phyloP scores from a whole-genome alignment of 1,140 invertebrate species.

The Eufriesea mexicana region DNA sequence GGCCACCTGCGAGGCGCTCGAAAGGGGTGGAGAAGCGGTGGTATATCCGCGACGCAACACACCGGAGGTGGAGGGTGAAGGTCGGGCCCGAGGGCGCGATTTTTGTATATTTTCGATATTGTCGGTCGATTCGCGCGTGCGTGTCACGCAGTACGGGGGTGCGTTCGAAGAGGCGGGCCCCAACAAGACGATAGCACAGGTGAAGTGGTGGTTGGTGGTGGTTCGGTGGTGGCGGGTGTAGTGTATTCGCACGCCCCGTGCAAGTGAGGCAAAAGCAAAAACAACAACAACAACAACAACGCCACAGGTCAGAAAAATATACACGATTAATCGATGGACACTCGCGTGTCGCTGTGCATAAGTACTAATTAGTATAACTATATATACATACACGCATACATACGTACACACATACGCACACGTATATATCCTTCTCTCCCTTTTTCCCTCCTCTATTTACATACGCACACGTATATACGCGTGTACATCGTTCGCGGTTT shows the following conservation, averaged over 20 bases:
- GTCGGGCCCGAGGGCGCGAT: conserved; percentile 52
- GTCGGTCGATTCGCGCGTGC: conserved; percentile 40
- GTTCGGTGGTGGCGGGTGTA: conserved; percentile 66
- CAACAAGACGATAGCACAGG: conserved; percentile 67
- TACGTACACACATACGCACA: not conserved
- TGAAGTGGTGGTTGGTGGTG: conserved; percentile 64
- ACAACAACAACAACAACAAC: conserved; percentile 78
- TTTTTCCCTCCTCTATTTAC: not conserved
- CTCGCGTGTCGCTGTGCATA: conserved; percentile 57
- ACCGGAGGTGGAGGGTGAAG: conserved; percentile 59
- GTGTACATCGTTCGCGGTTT: no score
- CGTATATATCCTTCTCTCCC: not conserved
- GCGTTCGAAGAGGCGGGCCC: conserved; percentile 65
- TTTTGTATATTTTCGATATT: conserved; percentile 63
- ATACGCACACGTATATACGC: not conserved
- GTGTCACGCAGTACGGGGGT: conserved; percentile 58
- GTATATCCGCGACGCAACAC: conserved; percentile 66
- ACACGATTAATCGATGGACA: conserved; percentile 55
- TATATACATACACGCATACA: not conserved
- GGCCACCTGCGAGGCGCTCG: conserved; percentile 86
- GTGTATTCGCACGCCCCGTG: conserved; percentile 67
- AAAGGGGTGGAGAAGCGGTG: conserved; percentile 78
- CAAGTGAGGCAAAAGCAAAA: conserved; percentile 76
- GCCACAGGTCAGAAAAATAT: conserved; percentile 74
- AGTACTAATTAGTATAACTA: conserved; percentile 36